Evolutionary conservation across 1,140 invertebrate species (phyloP).

Genomic region (Drosophila eugracilis): DNA sequence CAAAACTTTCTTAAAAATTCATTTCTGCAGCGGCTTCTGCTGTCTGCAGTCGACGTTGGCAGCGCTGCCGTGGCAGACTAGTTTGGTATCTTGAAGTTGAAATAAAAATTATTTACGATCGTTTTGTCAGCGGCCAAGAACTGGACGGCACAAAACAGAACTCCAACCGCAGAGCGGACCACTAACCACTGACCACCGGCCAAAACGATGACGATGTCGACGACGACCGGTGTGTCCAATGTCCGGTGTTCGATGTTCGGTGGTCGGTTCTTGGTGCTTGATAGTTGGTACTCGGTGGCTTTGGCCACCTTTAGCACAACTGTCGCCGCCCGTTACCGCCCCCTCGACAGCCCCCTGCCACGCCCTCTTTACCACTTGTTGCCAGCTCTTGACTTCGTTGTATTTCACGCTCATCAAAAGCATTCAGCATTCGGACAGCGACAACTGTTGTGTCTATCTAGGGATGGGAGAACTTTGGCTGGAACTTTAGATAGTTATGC

Average conservation of each 20-base stretch:
- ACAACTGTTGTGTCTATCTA: conserved; percentile 68
- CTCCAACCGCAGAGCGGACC: conserved; percentile 21
- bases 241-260: conserved; percentile 27
- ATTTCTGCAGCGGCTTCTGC: conserved; percentile 44
- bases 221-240: conserved; percentile 23
- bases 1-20: conserved; percentile 80
- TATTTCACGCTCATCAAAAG: conserved; percentile 80
- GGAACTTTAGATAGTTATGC: not conserved
- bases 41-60: conserved; percentile 13
- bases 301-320: conserved; percentile 37
- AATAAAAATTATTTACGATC: conserved; percentile 83
- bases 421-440: conserved; percentile 48
- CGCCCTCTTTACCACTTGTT: conserved; percentile 57
- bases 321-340: conserved; percentile 22
- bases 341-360: conserved; percentile 30
- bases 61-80: conserved; percentile 63
- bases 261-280: too few species aligned
- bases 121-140: conserved; percentile 76
- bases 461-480: not conserved
- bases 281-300: conserved; percentile 32
- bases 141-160: conserved; percentile 40
- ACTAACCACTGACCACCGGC: conserved; percentile 40
- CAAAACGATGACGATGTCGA: conserved; percentile 48
- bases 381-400: conserved; percentile 70
- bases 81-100: conserved; percentile 80